A percentile compares a stretch with the other conserved stretches of the same genome.
Conservation (phyloP, 2,888 invertebrate species). For the Microctonus brassicae region DNA sequence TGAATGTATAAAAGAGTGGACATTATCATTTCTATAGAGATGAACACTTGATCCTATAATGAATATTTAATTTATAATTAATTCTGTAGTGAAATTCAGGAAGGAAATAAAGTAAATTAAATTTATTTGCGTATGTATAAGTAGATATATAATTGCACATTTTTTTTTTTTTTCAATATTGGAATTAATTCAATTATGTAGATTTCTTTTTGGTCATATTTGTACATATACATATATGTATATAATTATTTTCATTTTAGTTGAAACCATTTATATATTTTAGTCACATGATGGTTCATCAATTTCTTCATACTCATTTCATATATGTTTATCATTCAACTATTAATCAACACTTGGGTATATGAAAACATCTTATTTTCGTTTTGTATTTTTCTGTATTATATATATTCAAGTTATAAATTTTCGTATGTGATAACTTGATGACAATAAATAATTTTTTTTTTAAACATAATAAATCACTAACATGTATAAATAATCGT, state of each 20-base stretch:
- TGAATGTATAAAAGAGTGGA: background rate
- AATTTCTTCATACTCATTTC: background rate
- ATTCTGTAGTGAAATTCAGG: background rate
- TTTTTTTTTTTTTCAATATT: background rate
- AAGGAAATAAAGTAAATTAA: background rate
- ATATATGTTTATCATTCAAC: conserved; percentile 5
- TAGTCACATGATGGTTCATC: background rate
- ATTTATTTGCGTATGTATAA: no score
- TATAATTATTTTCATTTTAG: background rate
- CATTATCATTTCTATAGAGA: conserved; percentile 1
- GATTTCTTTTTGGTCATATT: background rate
- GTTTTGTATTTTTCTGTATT: background rate
- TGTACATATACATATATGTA: no score
- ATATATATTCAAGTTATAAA: background rate
- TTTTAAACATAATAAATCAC: background rate
- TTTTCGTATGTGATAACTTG: background rate
- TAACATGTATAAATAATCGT: background rate
- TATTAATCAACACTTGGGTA: conserved; percentile 25
- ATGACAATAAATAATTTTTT: background rate
- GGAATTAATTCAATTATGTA: background rate
- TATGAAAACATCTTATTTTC: conserved; percentile 20
- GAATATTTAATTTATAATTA: background rate
- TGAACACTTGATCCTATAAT: background rate
- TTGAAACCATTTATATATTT: background rate
- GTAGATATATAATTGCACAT: background rate